Evolutionary conservation across 2,888 invertebrate species (phyloP), one percentile per base, ranked within the genome.

Genomic region (Dryococelus australis): DNA sequence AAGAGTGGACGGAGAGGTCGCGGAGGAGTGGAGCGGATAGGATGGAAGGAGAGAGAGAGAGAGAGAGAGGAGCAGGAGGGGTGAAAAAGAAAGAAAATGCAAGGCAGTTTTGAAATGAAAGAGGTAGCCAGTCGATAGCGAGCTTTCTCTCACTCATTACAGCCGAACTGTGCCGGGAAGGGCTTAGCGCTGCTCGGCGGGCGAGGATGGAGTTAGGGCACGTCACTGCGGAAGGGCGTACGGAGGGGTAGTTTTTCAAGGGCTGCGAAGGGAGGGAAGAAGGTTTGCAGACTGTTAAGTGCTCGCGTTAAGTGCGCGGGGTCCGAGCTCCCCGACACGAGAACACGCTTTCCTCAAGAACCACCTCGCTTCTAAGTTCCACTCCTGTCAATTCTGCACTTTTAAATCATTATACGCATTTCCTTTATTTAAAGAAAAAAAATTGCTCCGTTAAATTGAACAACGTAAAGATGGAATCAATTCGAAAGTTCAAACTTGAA

Each of bases 321-420:
- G 10, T 65, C 13, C 20, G 86, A 87, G 87, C 85, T 85, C 85
- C 81, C 86, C 85, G 86, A 85, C 88, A 87, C 53, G 86, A 88
- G 87, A 87, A 88, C 84, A 43, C 87, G 80, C 80, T 84, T 87
- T 43, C 26, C 26, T 12, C 10, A 35, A 24, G 65, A 43, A 26
- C 24, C 65, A 20, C 65, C 65, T 0, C n/a, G 24, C 65, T 65
- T 65, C 24, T 12, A 47, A 47, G 47, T 47, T 47, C 0, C 47
- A 10, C 47, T 10, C 47, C 16, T 47, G 47, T 47, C 16, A 16
- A 47, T 47, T 47, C 47, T 35, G 35, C 35, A 35, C 35, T 35
- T 35, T 35, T 35, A 35, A 35, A 3, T 35, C 1, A 35, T 35
- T 3, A 35, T 4, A 35, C 35, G 4, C 1, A 35, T 3, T 35